Percentiles rank a stretch among this genome's conserved stretches.
Evolutionary conservation across 2,888 invertebrate species (phyloP).

Genomic region (Trissolcus brochymenae): DNA sequence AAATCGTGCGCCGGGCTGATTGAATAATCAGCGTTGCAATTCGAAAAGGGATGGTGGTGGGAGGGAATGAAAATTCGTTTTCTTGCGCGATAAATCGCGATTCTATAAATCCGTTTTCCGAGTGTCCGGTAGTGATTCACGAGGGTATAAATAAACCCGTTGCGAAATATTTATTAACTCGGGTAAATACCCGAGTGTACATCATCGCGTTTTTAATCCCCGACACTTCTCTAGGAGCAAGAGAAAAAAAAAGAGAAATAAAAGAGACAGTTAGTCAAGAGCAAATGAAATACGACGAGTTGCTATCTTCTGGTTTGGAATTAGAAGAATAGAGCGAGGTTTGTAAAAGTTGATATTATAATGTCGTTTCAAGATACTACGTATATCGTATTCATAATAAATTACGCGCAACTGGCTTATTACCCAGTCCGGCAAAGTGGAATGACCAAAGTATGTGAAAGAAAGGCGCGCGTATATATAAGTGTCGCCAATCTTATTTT

Average conservation of each 20-base stretch:
- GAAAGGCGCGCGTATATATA: constrained; percentile 68
- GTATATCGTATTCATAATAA: constrained; percentile 56
- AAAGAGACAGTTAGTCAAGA: constrained; percentile 41
- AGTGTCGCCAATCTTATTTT: constrained; percentile 70
- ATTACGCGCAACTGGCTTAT: constrained; percentile 54
- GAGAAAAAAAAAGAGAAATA: constrained; percentile 20
- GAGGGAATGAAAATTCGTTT: no score
- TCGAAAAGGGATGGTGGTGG: neutral
- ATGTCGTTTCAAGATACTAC: constrained; percentile 50
- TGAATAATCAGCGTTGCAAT: constrained; percentile 28
- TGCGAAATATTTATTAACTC: constrained; percentile 41
- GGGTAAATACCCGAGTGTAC: constrained; percentile 35
- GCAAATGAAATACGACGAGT: constrained; percentile 29
- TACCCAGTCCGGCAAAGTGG: constrained; percentile 54
- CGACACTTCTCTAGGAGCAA: constrained; percentile 3
- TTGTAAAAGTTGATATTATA: constrained; percentile 50
- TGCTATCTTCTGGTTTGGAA: constrained; percentile 42
- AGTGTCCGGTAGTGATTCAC: constrained; percentile 10
- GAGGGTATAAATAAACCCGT: constrained; percentile 30
- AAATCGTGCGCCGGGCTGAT: constrained; percentile 18
- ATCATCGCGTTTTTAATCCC: constrained; percentile 29
- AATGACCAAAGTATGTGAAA: constrained; percentile 64
- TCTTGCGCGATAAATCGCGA: neutral
- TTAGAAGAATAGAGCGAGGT: constrained; percentile 44
- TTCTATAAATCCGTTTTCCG: constrained; percentile 23